Evolutionary conservation across 2,797 vertebrate genomes (phyloP), one percentile per base, ranked within the genome.

Genomic region (Sandelia bainsii): DNA sequence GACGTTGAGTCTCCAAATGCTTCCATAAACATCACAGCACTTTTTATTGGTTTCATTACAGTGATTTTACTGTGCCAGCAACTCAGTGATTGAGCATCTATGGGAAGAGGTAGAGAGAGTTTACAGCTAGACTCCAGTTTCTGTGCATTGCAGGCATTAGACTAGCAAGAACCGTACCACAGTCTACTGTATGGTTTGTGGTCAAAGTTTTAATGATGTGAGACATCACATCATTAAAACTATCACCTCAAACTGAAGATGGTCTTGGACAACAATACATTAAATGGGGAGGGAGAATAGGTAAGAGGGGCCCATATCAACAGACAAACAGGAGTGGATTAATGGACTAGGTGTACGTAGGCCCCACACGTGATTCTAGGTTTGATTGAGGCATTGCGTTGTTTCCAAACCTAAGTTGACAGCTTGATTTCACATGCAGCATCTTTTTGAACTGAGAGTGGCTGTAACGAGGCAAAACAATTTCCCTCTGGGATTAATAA

Each of bases 41-140:
- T 3, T 51, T 67, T 68, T 42, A 65, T 59, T 51, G 34, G 45
- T 32, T 63, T 66, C 50, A 27, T 42, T 32, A 44, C n/a, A 63
- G n/a, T 45, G 6, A n/a, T 42, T 50, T 64, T 59, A 44, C 53
- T 32, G 57, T 29, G 60, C 25, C 58, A 39, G 39, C 8, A 74
- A 19, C 25, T 25, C 20, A 39, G 5, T 42, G 40, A 25, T 12
- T 45, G 19, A 71, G 57, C 45, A 46, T 20, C 39, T 7, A 22
- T 11, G 27, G 39, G n/a, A 48, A 19, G 27, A 57, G 19, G 37
- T 23, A 37, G 50, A 39, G 29, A 60, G 7, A 14, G n/a, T 53
- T 42, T 48, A 20, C 51, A 52, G 39, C 46, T 48, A 23, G 32
- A 49, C 8, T 63, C n/a, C 27, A 27, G 23, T 2, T 6, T 45